Conservation (phyloP, 2,113 vertebrate genomes). For the Dasyprocta punctata region DNA sequence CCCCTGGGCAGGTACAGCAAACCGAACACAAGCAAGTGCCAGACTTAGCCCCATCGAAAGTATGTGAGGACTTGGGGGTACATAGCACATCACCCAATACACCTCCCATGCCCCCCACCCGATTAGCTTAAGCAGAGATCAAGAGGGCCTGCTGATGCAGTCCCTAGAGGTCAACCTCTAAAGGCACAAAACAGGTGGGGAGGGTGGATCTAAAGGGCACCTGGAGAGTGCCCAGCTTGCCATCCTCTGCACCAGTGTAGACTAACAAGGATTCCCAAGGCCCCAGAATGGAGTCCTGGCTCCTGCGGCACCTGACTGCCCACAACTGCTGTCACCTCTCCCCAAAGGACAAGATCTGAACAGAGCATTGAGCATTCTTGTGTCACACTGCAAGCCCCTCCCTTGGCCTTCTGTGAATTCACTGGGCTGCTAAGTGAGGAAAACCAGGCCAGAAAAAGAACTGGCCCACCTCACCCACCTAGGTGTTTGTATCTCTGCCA, state of each 20-base stretch:
- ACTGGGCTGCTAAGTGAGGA: conserved; percentile 41
- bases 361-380: conserved; percentile 31
- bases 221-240: not conserved
- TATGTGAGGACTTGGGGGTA: too few relatives aligned
- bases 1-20: too few relatives aligned
- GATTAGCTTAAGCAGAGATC: not conserved
- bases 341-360: not conserved
- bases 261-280: not conserved
- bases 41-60: too few relatives aligned
- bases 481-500: conserved; percentile 46
- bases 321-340: conserved; percentile 14
- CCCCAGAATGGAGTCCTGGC: not conserved
- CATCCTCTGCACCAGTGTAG: not conserved
- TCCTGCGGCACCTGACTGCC: not conserved
- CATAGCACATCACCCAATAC: too few relatives aligned
- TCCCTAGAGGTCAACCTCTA: not conserved
- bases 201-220: not conserved
- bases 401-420: conserved; percentile 45
- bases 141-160: not conserved
- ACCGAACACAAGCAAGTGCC: too few relatives aligned
- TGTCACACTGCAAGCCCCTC: conserved; percentile 29
- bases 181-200: not conserved
- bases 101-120: too few relatives aligned
- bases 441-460: conserved; percentile 58
- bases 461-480: not conserved